Evolutionary conservation across 1,140 invertebrate genomes (phyloP).

Genomic region (Holotrichia oblita): DNA sequence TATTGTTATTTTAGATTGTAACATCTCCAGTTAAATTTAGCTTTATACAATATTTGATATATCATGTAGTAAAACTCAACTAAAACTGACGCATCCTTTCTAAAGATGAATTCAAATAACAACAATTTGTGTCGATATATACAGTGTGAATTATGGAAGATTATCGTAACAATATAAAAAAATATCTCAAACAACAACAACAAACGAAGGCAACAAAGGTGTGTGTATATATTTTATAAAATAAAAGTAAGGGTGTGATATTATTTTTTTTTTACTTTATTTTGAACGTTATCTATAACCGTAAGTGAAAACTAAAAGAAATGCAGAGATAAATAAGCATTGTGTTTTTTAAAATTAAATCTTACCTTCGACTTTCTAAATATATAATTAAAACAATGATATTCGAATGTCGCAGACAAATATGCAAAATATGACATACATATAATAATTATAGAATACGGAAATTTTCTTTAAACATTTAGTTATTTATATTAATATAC

Average conservation of each 20-base stretch:
- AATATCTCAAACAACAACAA: slow-evolving; percentile 17
- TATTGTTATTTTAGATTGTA: too few relatives aligned
- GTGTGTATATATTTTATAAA: not conserved
- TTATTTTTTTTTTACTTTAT: not conserved
- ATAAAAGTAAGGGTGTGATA: slow-evolving; percentile 35
- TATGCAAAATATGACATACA: not conserved
- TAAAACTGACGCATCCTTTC: too few relatives aligned
- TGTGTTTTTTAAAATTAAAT: not conserved
- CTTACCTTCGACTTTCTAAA: slow-evolving; percentile 6
- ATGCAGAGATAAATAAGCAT: not conserved
- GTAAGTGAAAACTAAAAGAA: not conserved
- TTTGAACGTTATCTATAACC: not conserved
- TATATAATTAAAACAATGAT: slow-evolving; percentile 8
- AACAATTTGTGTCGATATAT: slow-evolving; percentile 23
- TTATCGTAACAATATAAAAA: slow-evolving; percentile 22
- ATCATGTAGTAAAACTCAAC: too few relatives aligned
- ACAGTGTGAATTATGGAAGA: slow-evolving; percentile 24
- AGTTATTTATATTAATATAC: not conserved
- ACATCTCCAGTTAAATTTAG: too few relatives aligned
- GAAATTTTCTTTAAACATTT: slow-evolving; percentile 11
- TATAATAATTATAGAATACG: not conserved
- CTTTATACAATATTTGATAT: too few relatives aligned
- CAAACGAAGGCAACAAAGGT: slow-evolving; percentile 6
- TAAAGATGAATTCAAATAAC: not conserved
- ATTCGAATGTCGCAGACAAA: slow-evolving; percentile 15